Evolutionary conservation across 2,888 invertebrate genomes (phyloP).

Genomic region (Acanthosepion esculentum): DNA sequence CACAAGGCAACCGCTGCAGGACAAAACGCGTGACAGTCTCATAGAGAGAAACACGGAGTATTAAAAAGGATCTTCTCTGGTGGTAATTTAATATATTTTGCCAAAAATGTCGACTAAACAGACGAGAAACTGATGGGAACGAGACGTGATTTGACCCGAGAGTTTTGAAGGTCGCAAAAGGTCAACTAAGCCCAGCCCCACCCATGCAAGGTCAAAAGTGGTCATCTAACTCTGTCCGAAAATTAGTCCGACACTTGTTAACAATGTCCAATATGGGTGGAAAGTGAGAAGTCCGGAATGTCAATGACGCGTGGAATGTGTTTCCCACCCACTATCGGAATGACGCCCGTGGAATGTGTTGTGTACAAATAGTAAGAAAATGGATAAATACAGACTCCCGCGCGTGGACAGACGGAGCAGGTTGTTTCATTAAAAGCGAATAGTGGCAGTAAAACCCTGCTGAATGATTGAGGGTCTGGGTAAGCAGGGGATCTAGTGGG

Average conservation of each 20-base stretch:
- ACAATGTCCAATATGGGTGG: slow-evolving; percentile 18
- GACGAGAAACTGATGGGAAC: not conserved
- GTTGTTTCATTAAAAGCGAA: not conserved
- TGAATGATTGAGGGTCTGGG: not conserved
- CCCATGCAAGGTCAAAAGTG: not conserved
- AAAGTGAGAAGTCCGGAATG: slow-evolving; percentile 12
- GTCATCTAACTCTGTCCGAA: slow-evolving; percentile 8
- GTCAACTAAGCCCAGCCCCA: not conserved
- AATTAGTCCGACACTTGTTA: not conserved
- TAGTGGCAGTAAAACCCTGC: not conserved
- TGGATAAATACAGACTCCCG: not conserved
- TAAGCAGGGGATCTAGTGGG: not conserved
- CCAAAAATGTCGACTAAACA: not conserved
- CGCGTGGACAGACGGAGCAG: not conserved
- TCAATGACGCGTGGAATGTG: not conserved
- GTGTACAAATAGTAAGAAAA: not conserved
- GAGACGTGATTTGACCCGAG: not conserved
- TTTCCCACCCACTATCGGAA: not conserved
- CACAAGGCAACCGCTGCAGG: too few relatives aligned
- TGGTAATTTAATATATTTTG: not conserved
- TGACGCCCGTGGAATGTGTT: not conserved
- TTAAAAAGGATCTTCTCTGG: not conserved
- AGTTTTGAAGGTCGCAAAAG: slow-evolving; percentile 17
- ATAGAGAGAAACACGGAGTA: not conserved
- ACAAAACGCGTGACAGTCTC: too few relatives aligned